phyloP scores from a whole-genome alignment of 1,140 invertebrate genomes.

The Lamellibrachia luymesi region DNA sequence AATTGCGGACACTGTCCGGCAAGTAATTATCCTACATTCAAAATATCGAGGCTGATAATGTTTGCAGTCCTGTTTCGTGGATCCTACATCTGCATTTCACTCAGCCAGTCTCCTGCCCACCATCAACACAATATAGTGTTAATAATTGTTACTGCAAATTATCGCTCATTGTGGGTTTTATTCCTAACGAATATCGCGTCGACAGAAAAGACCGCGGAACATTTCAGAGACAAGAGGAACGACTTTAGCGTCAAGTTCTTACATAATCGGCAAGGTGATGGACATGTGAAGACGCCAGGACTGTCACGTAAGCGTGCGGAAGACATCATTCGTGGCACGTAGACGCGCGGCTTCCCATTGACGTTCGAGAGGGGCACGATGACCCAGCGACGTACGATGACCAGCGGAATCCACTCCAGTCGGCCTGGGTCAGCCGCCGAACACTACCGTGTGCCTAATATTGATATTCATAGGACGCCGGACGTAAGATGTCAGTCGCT shows the following conservation, averaged over 20 bases:
- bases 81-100: no score
- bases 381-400: background rate
- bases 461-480: background rate
- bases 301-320: background rate
- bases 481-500: background rate
- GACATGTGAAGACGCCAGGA: background rate
- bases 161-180: background rate
- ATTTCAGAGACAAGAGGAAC: background rate
- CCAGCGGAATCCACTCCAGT: background rate
- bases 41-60: no score
- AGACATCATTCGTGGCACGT: background rate
- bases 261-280: background rate
- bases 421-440: background rate
- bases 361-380: background rate
- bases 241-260: background rate
- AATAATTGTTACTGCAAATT: background rate
- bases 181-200: background rate
- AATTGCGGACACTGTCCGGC: no score
- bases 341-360: background rate
- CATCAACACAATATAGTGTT: no score
- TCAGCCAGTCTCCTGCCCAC: no score
- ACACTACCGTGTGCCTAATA: background rate
- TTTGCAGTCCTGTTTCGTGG: no score
- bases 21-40: no score
- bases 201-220: background rate